phyloP scores from a whole-genome alignment of 2,113 vertebrate species.

The Notarius quadriscutis region DNA sequence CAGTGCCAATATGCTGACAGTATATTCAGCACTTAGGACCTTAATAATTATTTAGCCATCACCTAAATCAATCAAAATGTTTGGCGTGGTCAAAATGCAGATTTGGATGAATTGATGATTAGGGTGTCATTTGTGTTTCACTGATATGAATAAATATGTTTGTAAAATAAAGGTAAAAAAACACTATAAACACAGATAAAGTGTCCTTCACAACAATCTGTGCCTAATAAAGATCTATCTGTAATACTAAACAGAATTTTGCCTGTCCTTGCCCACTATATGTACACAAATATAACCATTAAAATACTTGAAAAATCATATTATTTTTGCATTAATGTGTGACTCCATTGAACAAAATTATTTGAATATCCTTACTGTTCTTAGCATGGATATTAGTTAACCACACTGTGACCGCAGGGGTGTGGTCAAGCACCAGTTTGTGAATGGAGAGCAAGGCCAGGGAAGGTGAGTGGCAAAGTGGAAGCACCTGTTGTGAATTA shows the following conservation, averaged over 20 bases:
- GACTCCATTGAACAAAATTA: not conserved
- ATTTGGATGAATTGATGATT: not conserved
- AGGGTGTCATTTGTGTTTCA: not conserved
- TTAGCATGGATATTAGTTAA: not conserved
- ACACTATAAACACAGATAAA: not conserved
- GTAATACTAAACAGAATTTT: not conserved
- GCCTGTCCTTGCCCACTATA: not conserved
- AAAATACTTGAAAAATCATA: not conserved
- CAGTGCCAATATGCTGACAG: not conserved
- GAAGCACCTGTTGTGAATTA: too few species aligned
- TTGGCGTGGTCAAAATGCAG: not conserved
- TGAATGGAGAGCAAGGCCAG: too few species aligned
- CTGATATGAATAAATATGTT: not conserved
- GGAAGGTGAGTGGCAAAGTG: too few species aligned
- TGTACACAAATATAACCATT: not conserved
- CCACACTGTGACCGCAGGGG: too few species aligned
- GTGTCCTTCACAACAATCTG: not conserved
- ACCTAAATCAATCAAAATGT: not conserved
- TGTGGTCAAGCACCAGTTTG: too few species aligned
- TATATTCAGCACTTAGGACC: not conserved
- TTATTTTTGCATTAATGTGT: not conserved
- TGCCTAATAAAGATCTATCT: not conserved
- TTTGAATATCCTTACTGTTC: not conserved
- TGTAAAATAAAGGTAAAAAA: not conserved
- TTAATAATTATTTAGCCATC: constrained; percentile 4